Evolutionary conservation across 2,888 invertebrate species (phyloP).

Genomic region (Herminia tarsipennalis): DNA sequence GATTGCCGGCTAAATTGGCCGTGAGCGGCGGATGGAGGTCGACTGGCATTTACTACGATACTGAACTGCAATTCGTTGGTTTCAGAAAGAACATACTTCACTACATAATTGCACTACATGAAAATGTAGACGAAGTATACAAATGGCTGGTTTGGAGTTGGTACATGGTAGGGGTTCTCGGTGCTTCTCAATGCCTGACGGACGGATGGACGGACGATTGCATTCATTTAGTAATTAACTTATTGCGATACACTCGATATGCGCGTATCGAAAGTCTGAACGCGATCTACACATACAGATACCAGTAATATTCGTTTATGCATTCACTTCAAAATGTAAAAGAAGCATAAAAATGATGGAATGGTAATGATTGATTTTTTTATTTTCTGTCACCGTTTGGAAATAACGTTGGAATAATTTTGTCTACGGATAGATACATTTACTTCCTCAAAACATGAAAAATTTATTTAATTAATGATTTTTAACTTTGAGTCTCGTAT

Average conservation of each 20-base stretch:
- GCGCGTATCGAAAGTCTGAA: slow-evolving; percentile 29
- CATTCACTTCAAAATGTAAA: slow-evolving; percentile 5
- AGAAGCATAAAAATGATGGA: slow-evolving; percentile 1
- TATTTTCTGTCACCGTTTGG: slow-evolving; percentile 2
- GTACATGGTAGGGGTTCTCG: slow-evolving; percentile 33
- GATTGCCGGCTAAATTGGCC: slow-evolving; percentile 69
- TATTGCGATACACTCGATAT: slow-evolving; percentile 33
- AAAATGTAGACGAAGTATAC: neutral
- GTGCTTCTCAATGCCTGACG: slow-evolving; percentile 32
- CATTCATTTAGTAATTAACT: slow-evolving; percentile 41
- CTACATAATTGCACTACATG: slow-evolving; percentile 6
- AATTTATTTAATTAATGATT: too few species aligned
- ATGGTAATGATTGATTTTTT: slow-evolving; percentile 10
- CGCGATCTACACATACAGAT: slow-evolving; percentile 10
- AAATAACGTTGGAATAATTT: neutral
- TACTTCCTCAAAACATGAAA: too few species aligned
- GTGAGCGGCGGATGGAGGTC: slow-evolving; percentile 71
- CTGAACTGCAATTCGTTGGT: slow-evolving; percentile 15
- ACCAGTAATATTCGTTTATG: neutral
- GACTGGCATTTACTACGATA: slow-evolving; percentile 48
- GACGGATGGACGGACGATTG: slow-evolving; percentile 30
- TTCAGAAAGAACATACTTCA: slow-evolving; percentile 10
- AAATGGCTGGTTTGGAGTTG: slow-evolving; percentile 13
- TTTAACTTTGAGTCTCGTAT: too few species aligned
- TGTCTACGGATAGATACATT: too few species aligned